Percentiles rank a stretch among this genome's conserved stretches.
Conservation (phyloP, 1,140 invertebrate genomes). For the Brachionus calyciflorus region DNA sequence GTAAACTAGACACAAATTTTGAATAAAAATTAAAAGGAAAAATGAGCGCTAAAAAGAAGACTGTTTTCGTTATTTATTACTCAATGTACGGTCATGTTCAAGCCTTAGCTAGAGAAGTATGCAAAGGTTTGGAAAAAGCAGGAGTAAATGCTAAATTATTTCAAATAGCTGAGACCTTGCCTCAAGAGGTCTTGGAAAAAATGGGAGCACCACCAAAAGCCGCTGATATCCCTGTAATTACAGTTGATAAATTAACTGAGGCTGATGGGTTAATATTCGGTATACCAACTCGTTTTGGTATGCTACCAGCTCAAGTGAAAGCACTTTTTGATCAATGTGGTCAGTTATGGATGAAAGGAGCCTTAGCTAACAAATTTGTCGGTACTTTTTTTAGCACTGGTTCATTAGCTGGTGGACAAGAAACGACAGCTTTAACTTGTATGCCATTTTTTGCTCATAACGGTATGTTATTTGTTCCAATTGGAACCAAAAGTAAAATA, state of each 20-base stretch:
- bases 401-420: slow-evolving; percentile 5
- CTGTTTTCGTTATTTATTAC: slow-evolving; percentile 46
- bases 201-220: slow-evolving; percentile 43
- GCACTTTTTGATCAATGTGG: slow-evolving; percentile 37
- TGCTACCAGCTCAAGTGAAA: slow-evolving; percentile 40
- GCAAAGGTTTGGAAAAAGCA: slow-evolving; percentile 36
- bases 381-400: slow-evolving; percentile 41
- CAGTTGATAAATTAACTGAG: neutral
- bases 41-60: slow-evolving; percentile 43
- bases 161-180: slow-evolving; percentile 41
- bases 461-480: slow-evolving; percentile 34
- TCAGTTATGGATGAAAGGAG: slow-evolving; percentile 33
- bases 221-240: slow-evolving; percentile 5
- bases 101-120: slow-evolving; percentile 17
- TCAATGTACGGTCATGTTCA: slow-evolving; percentile 46
- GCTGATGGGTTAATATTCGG: slow-evolving; percentile 42
- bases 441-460: slow-evolving; percentile 46
- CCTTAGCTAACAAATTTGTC: slow-evolving; percentile 15
- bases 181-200: slow-evolving; percentile 25
- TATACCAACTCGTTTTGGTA: slow-evolving; percentile 45
- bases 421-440: slow-evolving; percentile 25
- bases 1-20: no score
- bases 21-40: no score
- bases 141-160: slow-evolving; percentile 39
- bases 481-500: slow-evolving; percentile 24